Percentiles rank a stretch among this genome's conserved stretches.
These are phyloP conservation scores for Ormyrus pomaceus DNA, from an alignment of 2,888 invertebrate species.

Conservation along the genomic window DNA sequence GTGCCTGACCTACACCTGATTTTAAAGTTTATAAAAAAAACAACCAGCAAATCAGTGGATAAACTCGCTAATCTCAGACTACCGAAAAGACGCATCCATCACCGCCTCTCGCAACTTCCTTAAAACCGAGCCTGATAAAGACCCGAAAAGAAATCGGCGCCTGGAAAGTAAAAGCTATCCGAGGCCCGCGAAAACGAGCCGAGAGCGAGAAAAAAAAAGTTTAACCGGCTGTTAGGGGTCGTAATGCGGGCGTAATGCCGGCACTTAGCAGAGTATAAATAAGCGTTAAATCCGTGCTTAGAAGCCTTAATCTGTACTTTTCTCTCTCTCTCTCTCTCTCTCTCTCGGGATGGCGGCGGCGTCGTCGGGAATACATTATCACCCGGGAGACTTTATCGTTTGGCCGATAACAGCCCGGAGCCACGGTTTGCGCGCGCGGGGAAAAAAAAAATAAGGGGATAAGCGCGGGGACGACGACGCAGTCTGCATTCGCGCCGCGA, in stretches of 20 bases:
- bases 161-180: too few species aligned
- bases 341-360: conserved; percentile 59
- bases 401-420: conserved; percentile 66
- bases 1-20: too few species aligned
- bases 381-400: conserved; percentile 69
- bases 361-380: conserved; percentile 71
- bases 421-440: background rate
- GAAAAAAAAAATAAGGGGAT: conserved; percentile 40
- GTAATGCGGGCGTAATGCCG: conserved; percentile 73
- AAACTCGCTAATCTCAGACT: too few species aligned
- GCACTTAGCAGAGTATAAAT: conserved; percentile 75
- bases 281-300: conserved; percentile 75
- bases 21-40: too few species aligned
- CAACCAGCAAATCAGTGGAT: too few species aligned
- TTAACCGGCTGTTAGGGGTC: conserved; percentile 64
- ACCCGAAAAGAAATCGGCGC: background rate
- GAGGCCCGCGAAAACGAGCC: background rate
- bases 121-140: conserved; percentile 9
- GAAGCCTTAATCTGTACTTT: conserved; percentile 74
- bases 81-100: too few species aligned
- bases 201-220: conserved; percentile 56
- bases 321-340: conserved; percentile 46
- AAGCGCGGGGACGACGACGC: conserved; percentile 20
- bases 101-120: background rate
- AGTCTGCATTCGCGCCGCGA: conserved; percentile 28